phyloP scores from a whole-genome alignment of 2,888 invertebrate genomes.

The Pammene fasciana region DNA sequence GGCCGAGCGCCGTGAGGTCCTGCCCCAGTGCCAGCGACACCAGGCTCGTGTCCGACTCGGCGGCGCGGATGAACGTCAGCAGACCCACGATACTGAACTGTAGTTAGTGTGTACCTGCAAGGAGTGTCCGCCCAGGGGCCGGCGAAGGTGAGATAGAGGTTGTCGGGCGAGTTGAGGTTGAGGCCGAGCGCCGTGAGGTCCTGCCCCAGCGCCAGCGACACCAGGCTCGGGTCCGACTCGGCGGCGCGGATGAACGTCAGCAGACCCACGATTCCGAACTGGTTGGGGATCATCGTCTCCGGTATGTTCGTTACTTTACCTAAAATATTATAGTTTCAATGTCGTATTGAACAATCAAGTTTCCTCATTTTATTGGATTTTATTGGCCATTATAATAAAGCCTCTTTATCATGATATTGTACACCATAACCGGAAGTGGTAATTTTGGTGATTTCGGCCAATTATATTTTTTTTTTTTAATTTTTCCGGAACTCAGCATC shows the following conservation, averaged over 20 bases:
- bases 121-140: slow-evolving; percentile 99
- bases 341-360: background rate
- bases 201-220: slow-evolving; percentile 97
- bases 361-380: slow-evolving; percentile 21
- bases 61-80: slow-evolving; percentile 98
- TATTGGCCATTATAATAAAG: slow-evolving; percentile 51
- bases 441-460: no score
- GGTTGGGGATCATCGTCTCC: slow-evolving; percentile 98
- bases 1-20: slow-evolving; percentile 98
- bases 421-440: no score
- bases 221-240: slow-evolving; percentile 98
- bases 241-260: slow-evolving; percentile 99
- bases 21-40: slow-evolving; percentile 98
- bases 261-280: slow-evolving; percentile 99
- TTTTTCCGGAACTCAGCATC: no score
- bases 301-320: slow-evolving; percentile 99
- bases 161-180: slow-evolving; percentile 99
- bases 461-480: background rate
- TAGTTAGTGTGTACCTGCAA: slow-evolving; percentile 87
- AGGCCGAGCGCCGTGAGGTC: slow-evolving; percentile 98
- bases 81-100: slow-evolving; percentile 99
- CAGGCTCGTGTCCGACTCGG: slow-evolving; percentile 98
- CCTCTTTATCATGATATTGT: slow-evolving; percentile 25
- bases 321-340: slow-evolving; percentile 57
- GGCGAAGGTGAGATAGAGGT: slow-evolving; percentile 98